These are phyloP conservation scores for Stegophylla sp. DNA, from an alignment of 2,888 invertebrate species.

Conservation along the genomic window DNA sequence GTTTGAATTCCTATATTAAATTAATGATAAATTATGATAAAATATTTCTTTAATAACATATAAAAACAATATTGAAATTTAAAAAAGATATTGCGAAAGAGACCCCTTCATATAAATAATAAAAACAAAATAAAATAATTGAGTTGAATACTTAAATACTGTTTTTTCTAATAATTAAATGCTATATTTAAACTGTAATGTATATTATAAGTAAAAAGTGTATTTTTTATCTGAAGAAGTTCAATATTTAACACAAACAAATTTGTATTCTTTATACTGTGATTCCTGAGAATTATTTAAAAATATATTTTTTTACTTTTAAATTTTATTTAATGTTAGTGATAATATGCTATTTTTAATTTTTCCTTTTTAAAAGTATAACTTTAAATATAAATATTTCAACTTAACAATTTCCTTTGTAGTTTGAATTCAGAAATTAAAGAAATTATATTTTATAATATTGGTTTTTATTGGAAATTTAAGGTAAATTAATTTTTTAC, in stretches of 20 bases:
- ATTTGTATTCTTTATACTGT: constrained; percentile 18
- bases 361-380: background rate
- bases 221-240: background rate
- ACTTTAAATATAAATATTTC: background rate
- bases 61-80: too few species aligned
- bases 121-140: constrained; percentile 3
- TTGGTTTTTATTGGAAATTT: background rate
- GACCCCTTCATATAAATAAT: too few species aligned
- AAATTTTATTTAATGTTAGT: background rate
- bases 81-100: too few species aligned
- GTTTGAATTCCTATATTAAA: too few species aligned
- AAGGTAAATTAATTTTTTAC: background rate
- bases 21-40: too few species aligned
- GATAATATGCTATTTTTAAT: background rate
- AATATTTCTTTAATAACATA: too few species aligned
- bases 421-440: background rate
- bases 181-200: too few species aligned
- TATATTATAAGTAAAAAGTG: background rate
- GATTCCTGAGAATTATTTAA: constrained; percentile 8
- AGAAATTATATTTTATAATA: background rate
- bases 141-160: background rate
- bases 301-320: constrained; percentile 41
- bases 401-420: background rate
- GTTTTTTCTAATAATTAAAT: too few species aligned
- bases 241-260: background rate